Evolutionary conservation across 30 jellyfish, hydroid and myxozoan species (phyloP).

Genomic region (Aurelia aurita complex sp. Pacific): DNA sequence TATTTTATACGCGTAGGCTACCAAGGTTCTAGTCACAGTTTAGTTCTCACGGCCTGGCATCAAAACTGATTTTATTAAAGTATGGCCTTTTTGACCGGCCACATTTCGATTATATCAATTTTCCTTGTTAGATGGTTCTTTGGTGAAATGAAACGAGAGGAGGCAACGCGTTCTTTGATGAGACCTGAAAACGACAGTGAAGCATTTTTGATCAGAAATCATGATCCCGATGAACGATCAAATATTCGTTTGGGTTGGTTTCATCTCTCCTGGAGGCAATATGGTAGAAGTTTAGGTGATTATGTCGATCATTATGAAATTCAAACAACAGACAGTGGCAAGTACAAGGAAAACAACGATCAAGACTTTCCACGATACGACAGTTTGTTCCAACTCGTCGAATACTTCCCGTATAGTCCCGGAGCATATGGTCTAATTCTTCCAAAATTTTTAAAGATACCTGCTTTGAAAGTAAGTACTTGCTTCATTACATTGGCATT

Average conservation of each 20-base stretch:
- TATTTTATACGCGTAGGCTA: too few relatives aligned
- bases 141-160: constrained; percentile 87
- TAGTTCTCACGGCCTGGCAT: too few relatives aligned
- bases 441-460: too few relatives aligned
- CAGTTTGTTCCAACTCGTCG: constrained; percentile 69
- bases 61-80: too few relatives aligned
- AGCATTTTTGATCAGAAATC: constrained; percentile 83
- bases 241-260: constrained; percentile 67
- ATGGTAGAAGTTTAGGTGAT: too few relatives aligned
- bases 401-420: constrained; percentile 30
- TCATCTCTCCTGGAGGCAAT: constrained; percentile 80
- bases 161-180: constrained; percentile 74
- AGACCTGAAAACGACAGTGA: constrained; percentile 77
- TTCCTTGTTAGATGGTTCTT: constrained; percentile 87
- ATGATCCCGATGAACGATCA: constrained; percentile 72
- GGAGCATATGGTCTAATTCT: too few relatives aligned
- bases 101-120: too few relatives aligned
- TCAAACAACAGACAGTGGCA: constrained; percentile 83
- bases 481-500: too few relatives aligned
- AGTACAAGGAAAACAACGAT: constrained; percentile 58
- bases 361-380: constrained; percentile 77
- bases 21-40: too few relatives aligned
- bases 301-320: constrained; percentile 74
- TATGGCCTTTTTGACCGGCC: too few relatives aligned
- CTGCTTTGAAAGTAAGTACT: too few relatives aligned